Base-by-base conservation (phyloP, 2,113 vertebrate species). In the Falcunculus frontatus region DNA sequence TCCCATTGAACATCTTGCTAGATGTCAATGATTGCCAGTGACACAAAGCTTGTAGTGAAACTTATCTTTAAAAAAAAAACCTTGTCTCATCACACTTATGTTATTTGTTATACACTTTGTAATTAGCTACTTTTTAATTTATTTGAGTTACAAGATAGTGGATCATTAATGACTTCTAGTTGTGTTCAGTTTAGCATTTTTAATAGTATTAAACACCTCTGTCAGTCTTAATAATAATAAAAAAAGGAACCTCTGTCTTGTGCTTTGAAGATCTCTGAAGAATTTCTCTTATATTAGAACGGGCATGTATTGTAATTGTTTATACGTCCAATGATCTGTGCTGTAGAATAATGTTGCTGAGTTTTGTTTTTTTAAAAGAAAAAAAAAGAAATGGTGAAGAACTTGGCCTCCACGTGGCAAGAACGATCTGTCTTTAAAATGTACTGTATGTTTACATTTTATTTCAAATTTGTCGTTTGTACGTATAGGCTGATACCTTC, bases 281-380 rank as follows among this genome's bases (percentile, higher is more conserved):
- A 98, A 93, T 97, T 97, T 96, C 93, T 96, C 95, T 97, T 97
- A 80, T 97, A 93, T 96, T 98, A 97, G 97, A 97, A 97, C 82
- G 97, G 97, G 98, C 98, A 98, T 98, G 98, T 98, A 97, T 97
- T 97, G 97, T 98, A 98, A 96, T 87, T 97, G 98, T 98, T 98
- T 96, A 94, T 97, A 96, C 74, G 97, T 98, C 97, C 96, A 96
- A 98, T 98, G 95, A 97, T 97, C 96, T 94, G 95, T 98, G 97
- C 97, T 97, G 95, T 98, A 97, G 96, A 97, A 97, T 96, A 97
- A 97, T 87, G 97, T 98, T 88, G 85, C 92, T 92, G 97, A 97
- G 93, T 96, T 97, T 96, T 4, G 27, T 90, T 82, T 50, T 39
- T 77, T 81, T 77, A 41, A 76, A 95, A 94, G 85, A 80, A 93